Evolutionary conservation across 2,888 invertebrate species (phyloP), one percentile per base, ranked within the genome.

Genomic region (Epirrita christyi): DNA sequence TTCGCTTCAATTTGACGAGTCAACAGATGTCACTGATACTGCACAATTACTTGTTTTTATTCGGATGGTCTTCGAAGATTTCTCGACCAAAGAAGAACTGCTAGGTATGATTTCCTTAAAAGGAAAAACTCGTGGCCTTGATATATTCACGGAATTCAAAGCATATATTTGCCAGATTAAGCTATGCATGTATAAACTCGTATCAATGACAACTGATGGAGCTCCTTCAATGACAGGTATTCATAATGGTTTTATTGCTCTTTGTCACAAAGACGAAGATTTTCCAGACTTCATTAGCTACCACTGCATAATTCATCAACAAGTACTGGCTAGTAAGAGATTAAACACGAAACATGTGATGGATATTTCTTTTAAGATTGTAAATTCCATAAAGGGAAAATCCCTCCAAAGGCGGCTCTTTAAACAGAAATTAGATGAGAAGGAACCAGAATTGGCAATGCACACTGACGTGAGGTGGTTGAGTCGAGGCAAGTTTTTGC

Each of bases 401-500:
- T 34, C 56, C 34, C 56, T 65, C 36, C 36, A 4, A 36, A 36
- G 43, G 43, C 28, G 28, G 43, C 28, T 27, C 21, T 28, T 27
- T 10, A 64, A 63, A 64, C 58, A 36, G 36, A 3, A 36, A 36
- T 36, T 36, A 36, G 10, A 36, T 36, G 36, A 36, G 34, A 38
- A 38, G 38, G 38, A 38, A 13, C 38, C 38, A 38, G 38, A 38
- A 13, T 65, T 65, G 55, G 61, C 50, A 61, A 13, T 60, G 55
- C 63, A 66, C 58, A 64, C 60, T 47, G 64, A 68, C 59, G 67
- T 66, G 29, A 70, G 66, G 61, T 68, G 67, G 63, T 61, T 66
- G 64, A 68, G 68, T 58, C 66, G 64, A 59, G 28, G 65, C 62
- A 67, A 68, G 57, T 70, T 68, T 63, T 64, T 64, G 59, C 61